Base-by-base conservation (phyloP, 2,888 invertebrate genomes). In the Chelonus formosanus region DNA sequence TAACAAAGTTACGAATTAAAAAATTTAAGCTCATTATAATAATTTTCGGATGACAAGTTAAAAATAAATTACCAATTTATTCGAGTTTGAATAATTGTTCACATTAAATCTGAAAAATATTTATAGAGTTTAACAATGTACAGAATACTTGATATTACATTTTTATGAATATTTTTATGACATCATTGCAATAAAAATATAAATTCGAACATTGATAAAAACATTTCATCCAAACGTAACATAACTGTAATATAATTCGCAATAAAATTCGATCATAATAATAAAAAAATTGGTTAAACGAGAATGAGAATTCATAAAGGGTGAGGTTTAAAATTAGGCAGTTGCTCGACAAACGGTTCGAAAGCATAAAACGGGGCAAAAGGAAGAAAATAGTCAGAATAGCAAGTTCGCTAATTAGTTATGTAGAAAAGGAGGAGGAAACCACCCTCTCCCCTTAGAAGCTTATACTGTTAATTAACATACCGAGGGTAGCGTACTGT, bases 401-500 rank as follows among this genome's bases (percentile, higher is more conserved):
- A 74, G 77, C 75, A 70, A 75, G 73, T 73, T 65, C 74, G 74
- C 79, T 81, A 81, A 82, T 82, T 81, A 82, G 78, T 79, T 77
- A 75, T 78, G 80, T 78, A 79, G 78, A 76, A 73, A 67, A 56
- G 44, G 53, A 47, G 57, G 65, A 31, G 44, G 60, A 59, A 55
- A 10, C 69, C 70, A 67, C 70, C 68, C 73, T 73, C 72, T 73
- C 72, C 73, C 75, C 76, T 70, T 73, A 76, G 77, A 79, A 81
- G 81, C 80, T 82, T 80, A 80, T 79, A 76, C 77, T 75, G 79
- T 80, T 82, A 82, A 82, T 82, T 82, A 81, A 82, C 82, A 79
- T 81, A 79, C 79, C 78, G 73, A 76, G 74, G 74, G 72, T 71
- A 74, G 57, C 63, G 63, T 55, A 57, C 61, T 60, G 44, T 53